Evolutionary conservation across 2,113 vertebrate species (phyloP).

Genomic region (Neogale vison): DNA sequence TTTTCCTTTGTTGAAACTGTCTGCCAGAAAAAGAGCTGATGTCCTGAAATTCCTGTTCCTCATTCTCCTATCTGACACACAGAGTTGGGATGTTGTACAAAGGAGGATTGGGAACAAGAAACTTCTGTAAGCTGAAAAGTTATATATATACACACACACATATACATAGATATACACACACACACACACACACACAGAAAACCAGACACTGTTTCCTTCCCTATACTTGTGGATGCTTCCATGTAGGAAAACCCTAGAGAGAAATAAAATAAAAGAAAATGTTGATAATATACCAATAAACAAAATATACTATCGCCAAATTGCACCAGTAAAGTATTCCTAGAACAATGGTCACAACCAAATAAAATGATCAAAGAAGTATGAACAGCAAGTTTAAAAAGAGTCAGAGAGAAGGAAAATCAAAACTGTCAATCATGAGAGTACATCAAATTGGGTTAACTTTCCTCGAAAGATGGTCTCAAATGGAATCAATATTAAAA

Average conservation of each 20-base stretch:
- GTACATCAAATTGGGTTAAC: not conserved
- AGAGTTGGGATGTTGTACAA: not conserved
- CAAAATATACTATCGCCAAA: not conserved
- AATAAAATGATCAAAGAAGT: not conserved
- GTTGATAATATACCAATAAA: not conserved
- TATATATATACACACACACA: not conserved
- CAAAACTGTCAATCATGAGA: not conserved
- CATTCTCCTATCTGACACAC: not conserved
- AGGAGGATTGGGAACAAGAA: conserved; percentile 11
- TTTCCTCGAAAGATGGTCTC: not conserved
- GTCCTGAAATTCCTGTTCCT: not conserved
- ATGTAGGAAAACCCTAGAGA: not conserved
- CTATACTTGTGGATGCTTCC: not conserved
- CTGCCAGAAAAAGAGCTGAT: not conserved
- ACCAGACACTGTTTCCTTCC: not conserved
- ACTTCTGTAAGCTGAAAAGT: not conserved
- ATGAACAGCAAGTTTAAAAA: not conserved
- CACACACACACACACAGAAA: not conserved
- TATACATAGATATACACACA: no score
- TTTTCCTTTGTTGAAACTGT: not conserved
- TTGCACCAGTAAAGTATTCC: not conserved
- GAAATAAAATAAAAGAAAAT: conserved; percentile 14
- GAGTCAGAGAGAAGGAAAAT: not conserved
- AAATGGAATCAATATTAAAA: not conserved
- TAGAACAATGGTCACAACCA: not conserved